Base-by-base conservation (phyloP, 2,113 vertebrate genomes). In the Aphyosemion australe region DNA sequence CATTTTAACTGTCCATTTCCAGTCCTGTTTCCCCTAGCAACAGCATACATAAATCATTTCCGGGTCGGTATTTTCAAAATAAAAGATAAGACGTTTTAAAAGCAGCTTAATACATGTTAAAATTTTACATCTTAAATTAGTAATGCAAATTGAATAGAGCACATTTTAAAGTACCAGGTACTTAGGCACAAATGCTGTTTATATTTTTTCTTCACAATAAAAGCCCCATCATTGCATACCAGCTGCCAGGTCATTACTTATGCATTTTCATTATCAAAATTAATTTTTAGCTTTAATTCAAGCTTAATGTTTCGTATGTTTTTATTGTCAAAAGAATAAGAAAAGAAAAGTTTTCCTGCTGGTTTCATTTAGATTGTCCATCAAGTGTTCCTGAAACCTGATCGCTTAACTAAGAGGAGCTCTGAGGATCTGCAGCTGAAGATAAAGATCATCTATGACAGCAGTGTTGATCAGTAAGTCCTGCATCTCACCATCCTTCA, bases 391-490 rank as follows among this genome's bases (percentile, higher is more conserved):
- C 72, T 97, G 7, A 95, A 90, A 78, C 84, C 94, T 64, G 94
- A 92, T 50, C 94, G 92, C 13, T 65, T 98, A 72, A 90, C 84
- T 3, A 98, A 96, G 83, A 94, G 97, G 78, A 94, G 94, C 21
- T 89, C 90, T 12, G 82, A 83, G 0, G 92, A 93, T 53, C 93
- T 94, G 0, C 94, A 94, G 73, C 92, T 99, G 21, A 92, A 94
- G 79, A 96, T 99, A 59, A 93, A 94, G 84, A 94, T 90, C 13
- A 72, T 95, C 3, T 98, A 98, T 1, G 97, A 99, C 88, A 83
- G 83, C 78, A 98, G 96, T 5, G 92, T 99, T 10, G 95, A 98
- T 54, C 88, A 92, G 97, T 99, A 82, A 94, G 96, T 93, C 45
- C 3, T 6, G 16, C 26, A 47, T 39, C 19, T 42, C 18, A 26